Conservation (phyloP, 2,113 vertebrate genomes). For the Ovibos moschatus region DNA sequence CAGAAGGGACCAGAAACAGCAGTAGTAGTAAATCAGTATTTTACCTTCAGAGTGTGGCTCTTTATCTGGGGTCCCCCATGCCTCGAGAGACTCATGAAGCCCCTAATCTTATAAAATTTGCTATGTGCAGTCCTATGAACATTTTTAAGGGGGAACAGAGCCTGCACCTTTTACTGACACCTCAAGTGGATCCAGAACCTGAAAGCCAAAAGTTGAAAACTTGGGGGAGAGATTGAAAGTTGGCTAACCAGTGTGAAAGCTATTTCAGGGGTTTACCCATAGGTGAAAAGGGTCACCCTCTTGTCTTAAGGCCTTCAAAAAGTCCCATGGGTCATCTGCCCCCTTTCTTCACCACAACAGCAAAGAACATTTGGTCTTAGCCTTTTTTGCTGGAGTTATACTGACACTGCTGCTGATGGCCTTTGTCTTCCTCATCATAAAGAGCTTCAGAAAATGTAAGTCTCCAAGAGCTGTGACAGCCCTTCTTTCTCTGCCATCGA, state of each 20-base stretch:
- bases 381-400: constrained; percentile 74
- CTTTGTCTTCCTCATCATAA: constrained; percentile 41
- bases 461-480: neutral
- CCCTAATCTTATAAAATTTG: neutral
- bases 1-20: neutral
- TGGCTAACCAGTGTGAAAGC: neutral
- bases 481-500: neutral
- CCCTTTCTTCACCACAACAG: constrained; percentile 54
- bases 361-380: constrained; percentile 35
- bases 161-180: neutral
- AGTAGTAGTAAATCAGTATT: neutral
- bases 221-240: neutral
- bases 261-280: neutral
- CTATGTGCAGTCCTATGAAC: neutral
- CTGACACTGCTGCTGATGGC: constrained; percentile 45
- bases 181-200: neutral
- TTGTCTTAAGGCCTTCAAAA: neutral
- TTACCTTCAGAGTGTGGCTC: neutral
- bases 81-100: neutral
- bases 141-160: neutral
- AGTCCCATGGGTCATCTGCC: neutral
- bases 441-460: constrained; percentile 73
- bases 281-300: too few species aligned
- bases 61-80: neutral
- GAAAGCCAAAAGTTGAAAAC: neutral